Base-by-base conservation (phyloP, 2,113 vertebrate genomes). In the Centropus unirufus region DNA sequence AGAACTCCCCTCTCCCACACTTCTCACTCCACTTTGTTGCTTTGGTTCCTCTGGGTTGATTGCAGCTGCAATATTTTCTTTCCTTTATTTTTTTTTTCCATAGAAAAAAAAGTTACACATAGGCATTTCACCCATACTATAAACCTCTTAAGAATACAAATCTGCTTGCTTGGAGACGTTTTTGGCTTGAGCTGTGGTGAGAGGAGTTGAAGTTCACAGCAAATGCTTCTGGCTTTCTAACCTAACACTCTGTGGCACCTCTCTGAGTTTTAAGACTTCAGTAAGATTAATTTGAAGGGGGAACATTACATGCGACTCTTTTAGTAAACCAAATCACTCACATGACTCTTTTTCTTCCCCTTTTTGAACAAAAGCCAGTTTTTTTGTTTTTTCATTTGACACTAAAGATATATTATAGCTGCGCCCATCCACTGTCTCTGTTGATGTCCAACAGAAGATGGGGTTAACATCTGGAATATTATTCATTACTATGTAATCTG, bases 391-490 rank as follows among this genome's bases (percentile, higher is more conserved):
- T 51, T 22, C 27, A 79, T 51, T 67, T 70, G 30, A 64, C 51
- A 93, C 24, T 80, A 29, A 94, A 90, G 42, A 83, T 80, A n/a
- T 39, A 83, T 77, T 90, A 39, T 77, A 81, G 32, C 72, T 93
- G 76, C 89, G 62, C 24, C 64, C 59, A 81, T 83, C 86, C 67
- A 39, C 64, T 83, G 55, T 20, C 32, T 80, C 74, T 64, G 84
- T 24, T 68, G 76, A 91, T 57, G 54, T 87, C 86, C 75, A 76
- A 24, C 51, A 79, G 83, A 92, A 89, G 61, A 96, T 10, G 18
- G 83, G 47, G 89, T 93, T 96, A 92, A 95, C 88, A 94, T 89
- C 89, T 97, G 88, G 79, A 95, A 64, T 83, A 63, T 93, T 95
- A 92, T 94, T 95, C 94, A 93, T 90, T 89, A 59, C 64, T 92